Conservation (phyloP, 2,888 invertebrate species). For the Catonia carolina region DNA sequence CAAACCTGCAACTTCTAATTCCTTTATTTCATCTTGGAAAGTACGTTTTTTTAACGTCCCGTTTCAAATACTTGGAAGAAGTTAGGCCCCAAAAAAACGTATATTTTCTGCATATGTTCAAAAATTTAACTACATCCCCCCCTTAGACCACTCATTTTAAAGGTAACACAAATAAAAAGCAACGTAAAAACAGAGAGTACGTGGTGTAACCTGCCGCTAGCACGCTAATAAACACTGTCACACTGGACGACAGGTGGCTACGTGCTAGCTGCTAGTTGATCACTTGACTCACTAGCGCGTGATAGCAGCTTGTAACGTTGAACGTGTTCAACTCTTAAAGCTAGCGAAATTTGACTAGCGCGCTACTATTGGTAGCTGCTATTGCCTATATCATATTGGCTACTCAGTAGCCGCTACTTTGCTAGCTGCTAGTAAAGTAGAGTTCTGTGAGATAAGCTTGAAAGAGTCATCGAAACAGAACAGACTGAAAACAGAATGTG, state of each 20-base stretch:
- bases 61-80: conserved; percentile 15
- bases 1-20: conserved; percentile 13
- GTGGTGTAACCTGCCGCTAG: no score
- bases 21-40: background rate
- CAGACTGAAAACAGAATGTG: no score
- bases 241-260: conserved; percentile 19
- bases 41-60: conserved; percentile 12
- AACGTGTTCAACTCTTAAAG: no score
- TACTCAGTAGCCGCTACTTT: conserved; percentile 11
- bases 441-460: conserved; percentile 18
- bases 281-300: conserved; percentile 18
- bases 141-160: conserved; percentile 11
- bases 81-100: conserved; percentile 14
- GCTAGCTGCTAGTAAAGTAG: conserved; percentile 22
- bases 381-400: no score
- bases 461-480: no score
- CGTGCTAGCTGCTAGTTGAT: conserved; percentile 19
- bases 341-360: no score
- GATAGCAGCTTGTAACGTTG: no score
- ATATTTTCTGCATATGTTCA: conserved; percentile 17
- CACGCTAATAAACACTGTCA: conserved; percentile 14
- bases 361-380: no score
- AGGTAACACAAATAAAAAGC: background rate
- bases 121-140: conserved; percentile 6
- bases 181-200: no score